Percentiles rank a stretch among this genome's conserved stretches.
phyloP scores from a whole-genome alignment of 2,113 vertebrate species.

The Pelodiscus sinensis region DNA sequence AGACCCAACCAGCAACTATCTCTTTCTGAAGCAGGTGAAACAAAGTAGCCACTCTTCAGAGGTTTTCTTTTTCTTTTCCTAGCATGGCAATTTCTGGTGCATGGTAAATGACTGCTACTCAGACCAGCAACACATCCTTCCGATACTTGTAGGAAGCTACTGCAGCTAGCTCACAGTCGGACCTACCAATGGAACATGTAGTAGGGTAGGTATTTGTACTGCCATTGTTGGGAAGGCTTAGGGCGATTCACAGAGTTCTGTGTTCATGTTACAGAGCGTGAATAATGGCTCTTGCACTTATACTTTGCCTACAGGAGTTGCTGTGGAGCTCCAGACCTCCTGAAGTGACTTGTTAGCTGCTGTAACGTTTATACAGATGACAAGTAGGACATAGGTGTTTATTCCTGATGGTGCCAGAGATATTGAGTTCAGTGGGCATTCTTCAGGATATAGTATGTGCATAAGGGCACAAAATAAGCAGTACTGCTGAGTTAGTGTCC shows the following conservation, averaged over 20 bases:
- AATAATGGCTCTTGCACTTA: background rate
- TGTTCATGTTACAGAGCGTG: fast-evolving
- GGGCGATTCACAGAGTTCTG: fast-evolving
- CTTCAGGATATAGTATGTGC: background rate
- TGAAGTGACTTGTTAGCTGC: background rate
- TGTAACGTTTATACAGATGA: background rate
- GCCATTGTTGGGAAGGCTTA: background rate
- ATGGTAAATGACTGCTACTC: background rate
- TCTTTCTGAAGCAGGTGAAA: background rate
- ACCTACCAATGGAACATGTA: fast-evolving
- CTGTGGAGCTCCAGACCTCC: background rate
- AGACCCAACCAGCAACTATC: background rate
- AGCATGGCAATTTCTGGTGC: background rate
- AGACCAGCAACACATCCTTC: background rate
- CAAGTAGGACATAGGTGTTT: background rate
- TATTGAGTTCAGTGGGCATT: fast-evolving
- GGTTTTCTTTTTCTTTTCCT: background rate
- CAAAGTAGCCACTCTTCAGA: background rate
- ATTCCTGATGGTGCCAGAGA: background rate
- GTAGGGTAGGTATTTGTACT: background rate
- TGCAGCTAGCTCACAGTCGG: fast-evolving
- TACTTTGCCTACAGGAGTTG: background rate
- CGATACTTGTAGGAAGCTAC: fast-evolving
- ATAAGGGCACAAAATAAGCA: background rate
- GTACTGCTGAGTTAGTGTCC: background rate